These are phyloP conservation scores for Denticeps clupeoides DNA, from an alignment of 2,797 vertebrate genomes.

Conservation along the genomic window DNA sequence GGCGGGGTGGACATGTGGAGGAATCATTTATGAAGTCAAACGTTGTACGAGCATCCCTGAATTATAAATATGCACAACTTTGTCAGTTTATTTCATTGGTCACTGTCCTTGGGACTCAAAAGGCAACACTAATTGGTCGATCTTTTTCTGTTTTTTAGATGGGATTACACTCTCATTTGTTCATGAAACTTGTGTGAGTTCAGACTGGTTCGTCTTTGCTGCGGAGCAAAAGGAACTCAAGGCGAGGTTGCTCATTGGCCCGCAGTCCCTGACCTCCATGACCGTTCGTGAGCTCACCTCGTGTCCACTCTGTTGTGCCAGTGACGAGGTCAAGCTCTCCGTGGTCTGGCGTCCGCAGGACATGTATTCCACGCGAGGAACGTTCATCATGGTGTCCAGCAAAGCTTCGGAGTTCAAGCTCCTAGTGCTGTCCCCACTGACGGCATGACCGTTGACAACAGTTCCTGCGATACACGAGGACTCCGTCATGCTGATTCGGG, in stretches of 20 bases:
- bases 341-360: constrained; percentile 29
- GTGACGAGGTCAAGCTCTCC: constrained; percentile 6
- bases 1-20: no score
- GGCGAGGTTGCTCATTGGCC: constrained; percentile 39
- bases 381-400: constrained; percentile 26
- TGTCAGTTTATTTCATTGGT: no score
- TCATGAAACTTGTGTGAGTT: constrained; percentile 48
- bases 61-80: no score
- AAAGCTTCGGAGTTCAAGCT: constrained; percentile 4
- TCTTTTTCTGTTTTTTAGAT: no score
- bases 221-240: constrained; percentile 33
- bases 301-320: constrained; percentile 7
- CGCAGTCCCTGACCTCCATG: constrained; percentile 34
- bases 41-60: no score
- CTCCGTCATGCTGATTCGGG: constrained; percentile 45
- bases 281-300: constrained; percentile 14
- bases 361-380: constrained; percentile 17
- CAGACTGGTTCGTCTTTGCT: constrained; percentile 18
- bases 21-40: no score
- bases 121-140: no score
- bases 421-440: not conserved
- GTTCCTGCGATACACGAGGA: constrained; percentile 45
- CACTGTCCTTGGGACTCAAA: no score
- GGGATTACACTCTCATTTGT: no score
- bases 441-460: constrained; percentile 23